Percentiles rank a stretch among this genome's conserved stretches.
These are phyloP conservation scores for Hyppa rectilinea DNA, from an alignment of 2,888 invertebrate species.

Conservation along the genomic window DNA sequence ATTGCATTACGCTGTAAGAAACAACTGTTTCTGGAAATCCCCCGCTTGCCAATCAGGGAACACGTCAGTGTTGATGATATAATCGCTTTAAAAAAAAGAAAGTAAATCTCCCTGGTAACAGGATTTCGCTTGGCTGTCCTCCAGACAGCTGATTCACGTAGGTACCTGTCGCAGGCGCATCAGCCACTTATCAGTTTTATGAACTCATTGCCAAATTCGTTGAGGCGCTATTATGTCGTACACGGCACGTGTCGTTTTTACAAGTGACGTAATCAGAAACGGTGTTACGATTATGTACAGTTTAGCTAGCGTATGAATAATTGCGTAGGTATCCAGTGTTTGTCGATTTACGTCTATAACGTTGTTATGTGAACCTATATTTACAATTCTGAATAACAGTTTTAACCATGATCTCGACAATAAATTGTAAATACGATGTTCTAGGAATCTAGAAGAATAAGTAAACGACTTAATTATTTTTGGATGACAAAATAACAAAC, in stretches of 20 bases:
- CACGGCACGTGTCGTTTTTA: slow-evolving; percentile 42
- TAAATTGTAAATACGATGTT: background rate
- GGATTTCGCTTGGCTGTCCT: slow-evolving; percentile 61
- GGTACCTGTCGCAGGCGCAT: slow-evolving; percentile 33
- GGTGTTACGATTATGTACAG: slow-evolving; percentile 15
- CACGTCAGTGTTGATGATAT: background rate
- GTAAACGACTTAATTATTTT: background rate
- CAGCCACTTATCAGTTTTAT: slow-evolving; percentile 55
- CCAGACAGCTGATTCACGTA: slow-evolving; percentile 61
- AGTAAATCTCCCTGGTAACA: slow-evolving; percentile 43
- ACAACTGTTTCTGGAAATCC: too few relatives aligned
- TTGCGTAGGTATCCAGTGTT: slow-evolving; percentile 10
- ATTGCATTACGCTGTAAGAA: too few relatives aligned
- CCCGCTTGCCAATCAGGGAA: background rate
- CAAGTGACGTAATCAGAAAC: slow-evolving; percentile 42
- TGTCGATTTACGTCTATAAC: slow-evolving; percentile 7
- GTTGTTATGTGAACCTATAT: background rate
- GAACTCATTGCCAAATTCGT: slow-evolving; percentile 67
- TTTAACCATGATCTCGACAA: background rate
- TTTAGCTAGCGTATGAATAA: slow-evolving; percentile 24
- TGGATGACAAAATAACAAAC: slow-evolving; percentile 6
- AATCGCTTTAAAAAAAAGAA: slow-evolving; percentile 27
- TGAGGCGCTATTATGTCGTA: slow-evolving; percentile 37
- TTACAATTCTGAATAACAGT: slow-evolving; percentile 4
- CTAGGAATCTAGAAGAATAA: background rate